Percentiles rank a stretch among this genome's conserved stretches.
phyloP scores from a whole-genome alignment of 2,113 vertebrate species.

The Cephalopterus ornatus region DNA sequence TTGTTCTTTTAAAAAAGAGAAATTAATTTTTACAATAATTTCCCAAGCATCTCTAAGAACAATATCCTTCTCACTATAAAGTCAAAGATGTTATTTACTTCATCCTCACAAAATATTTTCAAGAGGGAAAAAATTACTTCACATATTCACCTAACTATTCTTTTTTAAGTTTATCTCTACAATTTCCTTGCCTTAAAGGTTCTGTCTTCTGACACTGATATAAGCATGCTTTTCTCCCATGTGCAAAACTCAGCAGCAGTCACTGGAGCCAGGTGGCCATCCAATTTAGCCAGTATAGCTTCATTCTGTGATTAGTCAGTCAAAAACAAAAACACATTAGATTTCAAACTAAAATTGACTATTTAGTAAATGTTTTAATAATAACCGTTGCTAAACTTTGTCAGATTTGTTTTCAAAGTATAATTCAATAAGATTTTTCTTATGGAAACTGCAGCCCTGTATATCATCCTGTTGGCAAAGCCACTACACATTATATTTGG shows the following conservation, averaged over 20 bases:
- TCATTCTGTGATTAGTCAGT: conserved; percentile 33
- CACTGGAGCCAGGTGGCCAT: conserved; percentile 77
- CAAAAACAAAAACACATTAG: neutral
- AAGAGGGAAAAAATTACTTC: neutral
- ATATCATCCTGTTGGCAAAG: neutral
- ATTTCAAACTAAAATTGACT: neutral
- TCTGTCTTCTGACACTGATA: conserved; percentile 88
- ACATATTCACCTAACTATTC: neutral
- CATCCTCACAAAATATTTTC: neutral
- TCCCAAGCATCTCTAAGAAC: neutral
- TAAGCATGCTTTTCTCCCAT: conserved; percentile 73
- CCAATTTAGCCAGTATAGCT: conserved; percentile 64
- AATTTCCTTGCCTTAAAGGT: conserved; percentile 80
- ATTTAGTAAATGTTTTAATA: neutral
- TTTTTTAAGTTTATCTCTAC: neutral
- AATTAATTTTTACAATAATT: neutral
- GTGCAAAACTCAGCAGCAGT: conserved; percentile 86
- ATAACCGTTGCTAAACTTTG: neutral
- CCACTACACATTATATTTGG: neutral
- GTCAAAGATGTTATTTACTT: neutral
- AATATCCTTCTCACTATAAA: neutral
- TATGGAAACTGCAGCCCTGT: neutral
- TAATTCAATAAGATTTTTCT: neutral
- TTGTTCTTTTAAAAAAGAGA: neutral
- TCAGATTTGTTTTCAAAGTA: neutral